phyloP scores from a whole-genome alignment of 1,140 invertebrate genomes.

The Saccostrea cuccullata region DNA sequence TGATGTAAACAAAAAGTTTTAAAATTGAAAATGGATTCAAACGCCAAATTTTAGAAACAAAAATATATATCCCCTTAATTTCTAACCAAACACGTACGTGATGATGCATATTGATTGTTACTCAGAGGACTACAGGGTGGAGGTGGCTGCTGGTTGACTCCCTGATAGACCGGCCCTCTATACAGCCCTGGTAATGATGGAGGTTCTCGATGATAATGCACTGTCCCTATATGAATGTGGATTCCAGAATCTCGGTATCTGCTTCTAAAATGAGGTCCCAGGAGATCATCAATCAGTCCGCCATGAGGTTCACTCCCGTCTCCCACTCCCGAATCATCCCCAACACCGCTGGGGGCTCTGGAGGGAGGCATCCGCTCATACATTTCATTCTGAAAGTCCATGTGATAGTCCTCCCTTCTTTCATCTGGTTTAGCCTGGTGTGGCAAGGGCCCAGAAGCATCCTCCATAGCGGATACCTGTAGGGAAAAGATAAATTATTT shows the following conservation, averaged over 20 bases:
- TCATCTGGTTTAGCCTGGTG: background rate
- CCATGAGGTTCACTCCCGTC: background rate
- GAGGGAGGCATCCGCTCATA: background rate
- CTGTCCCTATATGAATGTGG: background rate
- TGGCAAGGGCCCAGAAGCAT: background rate
- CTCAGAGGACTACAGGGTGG: background rate
- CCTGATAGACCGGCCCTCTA: background rate
- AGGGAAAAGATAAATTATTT: background rate
- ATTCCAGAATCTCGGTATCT: background rate
- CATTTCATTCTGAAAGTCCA: background rate
- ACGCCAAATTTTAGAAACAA: too few species aligned
- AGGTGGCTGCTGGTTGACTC: background rate
- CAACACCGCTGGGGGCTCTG: background rate
- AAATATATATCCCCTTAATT: too few species aligned
- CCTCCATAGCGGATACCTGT: background rate
- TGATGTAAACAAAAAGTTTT: too few species aligned
- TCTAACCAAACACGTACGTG: background rate
- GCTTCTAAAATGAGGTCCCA: background rate
- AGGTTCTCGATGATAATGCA: background rate
- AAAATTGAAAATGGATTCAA: too few species aligned
- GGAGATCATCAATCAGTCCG: background rate
- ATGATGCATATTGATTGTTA: background rate
- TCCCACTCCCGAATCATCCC: background rate
- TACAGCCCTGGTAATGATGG: background rate
- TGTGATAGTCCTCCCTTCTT: background rate